Conservation (phyloP, 2,888 invertebrate genomes). For the Tigriopus californicus region DNA sequence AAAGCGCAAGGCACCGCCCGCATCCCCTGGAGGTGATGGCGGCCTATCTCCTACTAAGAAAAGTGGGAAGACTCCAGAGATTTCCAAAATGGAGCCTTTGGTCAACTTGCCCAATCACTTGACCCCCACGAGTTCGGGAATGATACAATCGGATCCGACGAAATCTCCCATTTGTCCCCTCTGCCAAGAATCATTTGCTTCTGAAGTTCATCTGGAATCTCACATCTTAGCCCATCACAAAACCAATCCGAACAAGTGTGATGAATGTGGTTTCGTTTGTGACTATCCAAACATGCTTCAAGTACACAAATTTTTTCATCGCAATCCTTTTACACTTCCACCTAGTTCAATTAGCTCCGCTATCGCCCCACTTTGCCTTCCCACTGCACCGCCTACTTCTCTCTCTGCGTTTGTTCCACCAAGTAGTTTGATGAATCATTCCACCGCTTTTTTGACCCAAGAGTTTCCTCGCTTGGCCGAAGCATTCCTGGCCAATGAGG, state of each 20-base stretch:
- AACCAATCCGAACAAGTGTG: slow-evolving; percentile 46
- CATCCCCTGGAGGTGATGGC: neutral
- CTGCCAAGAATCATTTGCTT: slow-evolving; percentile 43
- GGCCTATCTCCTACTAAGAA: neutral
- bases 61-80: neutral
- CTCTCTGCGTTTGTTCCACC: too few species aligned
- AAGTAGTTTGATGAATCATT: too few species aligned
- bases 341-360: too few species aligned
- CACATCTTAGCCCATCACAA: slow-evolving; percentile 48
- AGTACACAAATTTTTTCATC: neutral
- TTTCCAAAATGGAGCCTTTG: slow-evolving; percentile 10
- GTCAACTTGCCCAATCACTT: slow-evolving; percentile 17
- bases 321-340: too few species aligned
- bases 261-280: slow-evolving; percentile 22
- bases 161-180: slow-evolving; percentile 35
- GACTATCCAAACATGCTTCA: neutral
- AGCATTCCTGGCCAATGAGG: too few species aligned
- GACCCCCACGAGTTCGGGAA: slow-evolving; percentile 17
- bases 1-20: neutral
- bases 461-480: too few species aligned
- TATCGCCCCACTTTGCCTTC: too few species aligned
- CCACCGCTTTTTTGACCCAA: too few species aligned
- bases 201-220: slow-evolving; percentile 37
- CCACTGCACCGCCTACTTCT: too few species aligned
- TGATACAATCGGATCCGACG: slow-evolving; percentile 7